phyloP scores from a whole-genome alignment of 2,113 vertebrate species.

The Tympanuchus pallidicinctus region DNA sequence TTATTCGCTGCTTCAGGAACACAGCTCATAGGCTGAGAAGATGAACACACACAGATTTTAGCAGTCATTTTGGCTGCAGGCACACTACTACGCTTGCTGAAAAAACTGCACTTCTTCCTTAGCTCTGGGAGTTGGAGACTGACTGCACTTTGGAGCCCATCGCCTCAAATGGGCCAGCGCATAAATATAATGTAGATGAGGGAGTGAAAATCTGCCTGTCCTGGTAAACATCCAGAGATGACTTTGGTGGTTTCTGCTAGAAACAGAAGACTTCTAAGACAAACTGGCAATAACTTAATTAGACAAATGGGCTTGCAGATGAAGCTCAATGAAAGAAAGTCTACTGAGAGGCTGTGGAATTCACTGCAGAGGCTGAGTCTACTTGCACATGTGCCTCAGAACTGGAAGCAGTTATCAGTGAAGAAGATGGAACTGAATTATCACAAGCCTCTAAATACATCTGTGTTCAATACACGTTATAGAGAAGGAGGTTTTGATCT shows the following conservation, averaged over 20 bases:
- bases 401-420: neutral
- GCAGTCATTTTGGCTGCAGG: neutral
- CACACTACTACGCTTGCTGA: neutral
- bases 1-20: neutral
- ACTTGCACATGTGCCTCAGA: neutral
- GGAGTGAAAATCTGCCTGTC: slow-evolving; percentile 1
- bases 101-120: neutral
- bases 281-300: neutral
- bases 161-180: neutral
- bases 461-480: neutral
- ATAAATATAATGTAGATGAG: neutral
- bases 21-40: neutral
- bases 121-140: neutral
- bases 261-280: neutral
- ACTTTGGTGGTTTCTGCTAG: neutral
- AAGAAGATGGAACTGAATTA: neutral
- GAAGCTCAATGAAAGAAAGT: neutral
- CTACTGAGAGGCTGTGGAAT: neutral
- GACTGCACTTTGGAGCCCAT: neutral
- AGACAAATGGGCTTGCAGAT: neutral
- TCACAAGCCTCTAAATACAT: neutral
- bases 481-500: neutral
- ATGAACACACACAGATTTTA: neutral
- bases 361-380: neutral
- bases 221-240: neutral